Base-by-base conservation (phyloP, 2,888 invertebrate species). In the Timema podura region DNA sequence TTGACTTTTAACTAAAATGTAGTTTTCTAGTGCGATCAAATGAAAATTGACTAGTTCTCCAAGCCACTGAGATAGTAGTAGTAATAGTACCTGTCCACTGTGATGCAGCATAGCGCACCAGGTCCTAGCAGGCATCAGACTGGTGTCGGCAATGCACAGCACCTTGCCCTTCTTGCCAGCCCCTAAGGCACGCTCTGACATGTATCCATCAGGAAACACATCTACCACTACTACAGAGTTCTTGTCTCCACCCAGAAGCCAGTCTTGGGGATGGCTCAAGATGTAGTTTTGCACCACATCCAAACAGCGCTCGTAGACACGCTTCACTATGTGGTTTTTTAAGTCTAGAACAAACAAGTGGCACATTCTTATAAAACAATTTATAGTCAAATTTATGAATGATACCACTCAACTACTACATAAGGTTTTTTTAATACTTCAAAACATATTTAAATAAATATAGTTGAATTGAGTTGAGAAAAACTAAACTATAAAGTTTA, bases 131-230 rank as follows among this genome's bases (percentile, higher is more conserved):
- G 83, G 83, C 73, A 82, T 77, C 8, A 78, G 77, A 73, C 78
- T 79, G 57, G 87, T 86, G 79, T 90, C 89, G 30, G 88, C 88
- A 7, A 90, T 82, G 81, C 89, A 89, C 30, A 90, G 79, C 76
- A 89, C 86, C 70, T 85, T 83, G 70, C 87, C 86, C 47, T 61
- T 59, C 15, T 82, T 82, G 71, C 80, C 48, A 30, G 66, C 30
- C 10, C 61, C 48, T 30, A 30, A 30, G 84, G 81, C 47, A 78
- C 77, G 68, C 78, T 79, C 64, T 16, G 80, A 83, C 80, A 86
- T 87, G 68, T 84, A 81, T 64, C 88, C 88, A 76, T 85, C 85
- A 0, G 89, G 89, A 78, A 87, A 90, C 77, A 88, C 83, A 75
- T 89, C 89, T 0, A 87, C 84, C 11, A 90, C 80, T n/a, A 89